Evolutionary conservation across 2,888 invertebrate genomes (phyloP), one percentile per base, ranked within the genome.

Genomic region (Epirrhoe tristata): DNA sequence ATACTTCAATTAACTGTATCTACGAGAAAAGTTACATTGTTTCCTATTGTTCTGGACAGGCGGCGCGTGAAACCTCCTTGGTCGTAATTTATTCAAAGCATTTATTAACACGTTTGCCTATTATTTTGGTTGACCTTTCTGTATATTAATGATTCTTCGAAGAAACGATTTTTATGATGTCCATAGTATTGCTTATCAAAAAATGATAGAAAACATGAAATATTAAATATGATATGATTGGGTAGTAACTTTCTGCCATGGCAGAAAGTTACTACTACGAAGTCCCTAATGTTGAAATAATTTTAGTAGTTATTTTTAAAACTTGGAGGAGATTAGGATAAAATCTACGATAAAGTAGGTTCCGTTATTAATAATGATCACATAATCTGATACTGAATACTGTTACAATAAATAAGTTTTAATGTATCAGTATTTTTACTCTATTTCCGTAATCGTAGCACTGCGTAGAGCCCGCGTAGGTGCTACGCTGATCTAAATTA

Each of bases 31-130:
- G 24, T 24, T 17, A 46, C 43, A 64, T 67, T 70, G 67, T 68
- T 64, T 58, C 53, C 69, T 46, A 79, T 81, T 82, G 80, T 81
- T 75, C 67, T 62, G 31, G 61, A 55, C 66, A 73, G 71, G 46
- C 68, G 72, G 63, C 57, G 77, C 79, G 77, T 74, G 71, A 71
- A 71, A 66, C 52, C 68, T 62, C 74, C 76, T 74, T 75, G 66
- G 56, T 69, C 55, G 31, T 68, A 71, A 68, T 73, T 70, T 69
- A 73, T 70, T 70, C 73, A 67, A 66, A 66, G 59, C 54, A 64
- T 16, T 58, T 55, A 55, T 60, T 56, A 67, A 67, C 67, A 68
- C 66, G 64, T 71, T 64, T 66, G 54, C 63, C 34, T 62, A 64
- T 68, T 66, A 71, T 71, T 69, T 61, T 39, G 36, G 54, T 66